Evolutionary conservation across 2,113 vertebrate genomes (phyloP).

Genomic region (Ciconia stormi): DNA sequence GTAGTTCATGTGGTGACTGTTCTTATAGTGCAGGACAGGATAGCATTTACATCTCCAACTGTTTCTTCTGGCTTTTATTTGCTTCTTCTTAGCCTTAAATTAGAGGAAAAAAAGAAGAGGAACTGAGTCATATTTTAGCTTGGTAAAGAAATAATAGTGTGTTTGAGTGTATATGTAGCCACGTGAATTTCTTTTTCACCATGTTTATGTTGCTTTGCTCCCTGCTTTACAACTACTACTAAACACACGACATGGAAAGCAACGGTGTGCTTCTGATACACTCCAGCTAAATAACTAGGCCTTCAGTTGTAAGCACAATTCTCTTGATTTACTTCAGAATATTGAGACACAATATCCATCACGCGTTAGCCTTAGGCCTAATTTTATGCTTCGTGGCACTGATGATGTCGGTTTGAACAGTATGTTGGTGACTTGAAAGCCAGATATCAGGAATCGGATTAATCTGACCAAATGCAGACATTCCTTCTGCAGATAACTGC

Average conservation of each 20-base stretch:
- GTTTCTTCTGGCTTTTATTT: not conserved
- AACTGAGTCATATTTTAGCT: not conserved
- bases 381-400: not conserved
- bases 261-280: not conserved
- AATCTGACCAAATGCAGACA: not conserved
- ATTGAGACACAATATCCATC: not conserved
- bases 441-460: not conserved
- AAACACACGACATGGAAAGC: not conserved
- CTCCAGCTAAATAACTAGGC: not conserved
- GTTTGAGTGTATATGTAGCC: not conserved
- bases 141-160: not conserved
- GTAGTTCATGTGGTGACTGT: not conserved
- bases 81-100: not conserved
- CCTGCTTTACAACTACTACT: not conserved
- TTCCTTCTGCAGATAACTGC: not conserved
- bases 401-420: not conserved
- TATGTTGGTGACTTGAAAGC: not conserved
- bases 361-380: not conserved
- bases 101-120: not conserved
- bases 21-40: not conserved
- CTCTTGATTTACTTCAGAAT: not conserved
- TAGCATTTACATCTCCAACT: not conserved
- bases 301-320: not conserved
- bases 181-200: not conserved
- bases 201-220: not conserved